These are phyloP conservation scores for Sardinella longiceps DNA, from an alignment of 2,797 vertebrate genomes.

Conservation along the genomic window DNA sequence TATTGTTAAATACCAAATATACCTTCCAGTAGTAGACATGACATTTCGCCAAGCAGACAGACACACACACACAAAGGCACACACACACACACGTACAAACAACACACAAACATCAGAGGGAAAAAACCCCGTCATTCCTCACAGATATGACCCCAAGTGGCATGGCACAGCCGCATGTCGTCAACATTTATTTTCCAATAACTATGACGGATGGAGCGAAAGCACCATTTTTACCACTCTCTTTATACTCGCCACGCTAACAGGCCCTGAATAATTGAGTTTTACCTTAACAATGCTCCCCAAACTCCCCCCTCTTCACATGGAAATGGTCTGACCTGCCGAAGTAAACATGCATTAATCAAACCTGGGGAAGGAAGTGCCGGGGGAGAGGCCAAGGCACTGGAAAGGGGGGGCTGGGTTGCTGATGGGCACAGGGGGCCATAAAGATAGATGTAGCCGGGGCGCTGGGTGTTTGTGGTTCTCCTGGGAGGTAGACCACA, in stretches of 20 bases:
- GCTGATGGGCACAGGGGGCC: conserved; percentile 58
- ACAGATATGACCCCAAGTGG: neutral
- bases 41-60: neutral
- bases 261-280: conserved; percentile 46
- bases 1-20: neutral
- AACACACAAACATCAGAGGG: neutral
- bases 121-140: neutral
- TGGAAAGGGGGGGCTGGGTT: conserved; percentile 54
- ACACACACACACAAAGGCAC: neutral
- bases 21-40: neutral
- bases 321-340: conserved; percentile 72
- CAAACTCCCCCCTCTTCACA: conserved; percentile 55
- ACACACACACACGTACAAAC: conserved; percentile 1
- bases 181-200: conserved; percentile 24
- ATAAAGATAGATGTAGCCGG: conserved; percentile 78
- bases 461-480: conserved; percentile 65
- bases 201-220: neutral
- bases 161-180: neutral
- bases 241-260: neutral
- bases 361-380: conserved; percentile 74
- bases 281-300: conserved; percentile 41
- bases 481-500: conserved; percentile 69
- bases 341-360: conserved; percentile 85
- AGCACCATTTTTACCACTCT: neutral
- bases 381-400: conserved; percentile 71